Evolutionary conservation across 1,140 invertebrate species (phyloP), one percentile per base, ranked within the genome.

Genomic region (Heliconius himera): DNA sequence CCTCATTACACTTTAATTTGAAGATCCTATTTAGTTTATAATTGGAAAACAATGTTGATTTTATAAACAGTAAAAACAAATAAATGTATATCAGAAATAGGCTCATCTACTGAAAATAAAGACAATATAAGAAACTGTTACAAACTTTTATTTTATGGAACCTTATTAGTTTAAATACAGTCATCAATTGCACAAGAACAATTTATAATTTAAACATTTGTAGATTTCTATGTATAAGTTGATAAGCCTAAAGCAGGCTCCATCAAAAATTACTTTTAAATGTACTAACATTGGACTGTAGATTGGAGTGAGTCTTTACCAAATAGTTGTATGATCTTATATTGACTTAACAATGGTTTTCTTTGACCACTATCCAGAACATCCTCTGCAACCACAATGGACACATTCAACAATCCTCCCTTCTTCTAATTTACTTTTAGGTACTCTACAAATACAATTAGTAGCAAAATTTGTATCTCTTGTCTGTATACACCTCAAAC

Each of bases 391-490:
- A 13, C 99, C 99, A 95, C 99, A 99, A 93, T 99, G 98, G 51
- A 99, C 97, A 95, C 99, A 99, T 91, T 99, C 99, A 0, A 99
- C 98, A 89, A 99, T 98, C 89, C 98, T 97, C 8, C 98, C 98
- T 96, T 99, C 99, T 95, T 99, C 99, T 13, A 99, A 93, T 95
- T 99, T 99, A 49, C 97, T 97, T 94, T 99, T 99, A 1, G 99
- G 99, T 6, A 99, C 99, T 81, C 99, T 95, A 91, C 99, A 99
- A 81, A 99, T 99, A 89, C 99, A 99, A 93, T 99, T 99, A 0
- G 99, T 99, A 2, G 98, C 98, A 95, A 99, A 99, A 95, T 99
- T 99, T 3, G 99, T 99, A 89, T 99, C 99, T 88, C 99, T 96
- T 0, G 98, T 98, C 90, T 99, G 99, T 89, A 99, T 99, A 91